Evolutionary conservation across 2,113 vertebrate genomes (phyloP), one percentile per base, ranked within the genome.

Genomic region (Octodon degus): DNA sequence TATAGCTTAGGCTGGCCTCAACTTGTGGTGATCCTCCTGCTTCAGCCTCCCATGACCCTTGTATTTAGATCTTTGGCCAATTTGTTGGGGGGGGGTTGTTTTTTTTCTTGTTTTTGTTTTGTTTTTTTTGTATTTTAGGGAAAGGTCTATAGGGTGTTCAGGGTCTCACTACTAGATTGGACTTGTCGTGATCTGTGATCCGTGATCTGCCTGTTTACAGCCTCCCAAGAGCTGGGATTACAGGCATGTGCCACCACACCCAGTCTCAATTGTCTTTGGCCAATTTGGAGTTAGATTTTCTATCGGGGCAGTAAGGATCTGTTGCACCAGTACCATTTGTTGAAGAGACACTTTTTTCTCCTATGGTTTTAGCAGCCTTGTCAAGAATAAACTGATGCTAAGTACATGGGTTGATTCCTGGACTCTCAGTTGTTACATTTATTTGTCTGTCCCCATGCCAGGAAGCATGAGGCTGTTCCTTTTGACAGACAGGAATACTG

Each of bases 241-340:
- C 50, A 50, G 50, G 50, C 50, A 11, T 12, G 11, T 50, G 11
- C 50, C 10, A 50, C 50, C 50, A 50, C 11, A 12, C 50, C 11
- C 50, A 50, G 50, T 50, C 50, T 50, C 50, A 50, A 50, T 50
- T 50, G 55, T 43, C 37, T 81, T 89, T 81, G 58, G 55, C 63
- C n/a, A 34, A n/a, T 72, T 86, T 92, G 76, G 67, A 58, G 25
- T 91, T 96, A 40, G 47, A n/a, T 96, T 91, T 93, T 82, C 27
- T 20, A 34, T 84, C 1, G 80, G 55, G n/a, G 30, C 76, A 74
- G 82, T 86, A 63, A 89, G 43, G 3, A 40, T 96, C 43, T 81
- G 17, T 53, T 83, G 67, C 87, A 62, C 32, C 20, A 50, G 11
- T 24, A 47, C 50, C 53, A 30, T 72, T 30, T 89, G 85, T 91